A percentile compares a stretch with the other conserved stretches of the same genome.
These are phyloP conservation scores for Platysteira castanea DNA, from an alignment of 2,113 vertebrate species.

Conservation along the genomic window DNA sequence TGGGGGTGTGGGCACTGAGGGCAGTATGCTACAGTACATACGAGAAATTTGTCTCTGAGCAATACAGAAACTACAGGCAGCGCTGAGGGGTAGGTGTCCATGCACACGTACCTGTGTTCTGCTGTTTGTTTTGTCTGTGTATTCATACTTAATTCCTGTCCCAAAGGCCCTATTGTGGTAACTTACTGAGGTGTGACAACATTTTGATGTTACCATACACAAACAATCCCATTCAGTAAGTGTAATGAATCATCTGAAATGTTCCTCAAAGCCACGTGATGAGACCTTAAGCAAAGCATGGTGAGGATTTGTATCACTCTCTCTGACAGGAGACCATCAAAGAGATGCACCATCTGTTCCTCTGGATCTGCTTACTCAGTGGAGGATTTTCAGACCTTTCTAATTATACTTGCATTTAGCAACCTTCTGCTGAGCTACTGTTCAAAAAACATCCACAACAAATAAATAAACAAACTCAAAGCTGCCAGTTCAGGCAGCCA, in stretches of 20 bases:
- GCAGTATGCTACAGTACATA: not conserved
- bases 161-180: not conserved
- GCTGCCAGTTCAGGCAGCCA: not conserved
- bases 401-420: not conserved
- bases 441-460: not conserved
- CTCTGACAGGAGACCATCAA: not conserved
- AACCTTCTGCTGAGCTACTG: not conserved
- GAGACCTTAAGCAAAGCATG: not conserved
- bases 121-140: not conserved
- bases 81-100: not conserved
- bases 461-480: not conserved
- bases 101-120: not conserved
- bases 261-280: not conserved
- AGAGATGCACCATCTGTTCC: not conserved
- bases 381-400: not conserved
- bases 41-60: not conserved
- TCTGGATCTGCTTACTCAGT: not conserved
- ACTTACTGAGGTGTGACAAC: not conserved
- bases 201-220: not conserved
- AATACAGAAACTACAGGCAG: not conserved
- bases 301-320: not conserved
- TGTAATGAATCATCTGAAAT: not conserved
- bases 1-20: fast-evolving
- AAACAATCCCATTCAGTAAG: not conserved
- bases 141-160: not conserved